Conservation (phyloP, 2,888 invertebrate species). For the Brachyopa scutellaris region DNA sequence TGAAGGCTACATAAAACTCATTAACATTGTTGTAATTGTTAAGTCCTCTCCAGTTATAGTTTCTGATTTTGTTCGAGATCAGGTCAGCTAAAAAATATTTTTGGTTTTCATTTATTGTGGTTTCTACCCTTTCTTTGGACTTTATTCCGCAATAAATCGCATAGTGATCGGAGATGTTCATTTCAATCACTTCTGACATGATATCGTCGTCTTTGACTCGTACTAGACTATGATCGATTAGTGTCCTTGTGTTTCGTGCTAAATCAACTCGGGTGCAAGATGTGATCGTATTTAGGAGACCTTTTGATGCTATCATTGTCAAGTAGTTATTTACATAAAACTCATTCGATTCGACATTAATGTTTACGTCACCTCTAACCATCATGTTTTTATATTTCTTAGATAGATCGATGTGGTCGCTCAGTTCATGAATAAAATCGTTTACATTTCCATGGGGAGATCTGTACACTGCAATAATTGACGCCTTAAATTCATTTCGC, state of each 20-base stretch:
- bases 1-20: too few relatives aligned
- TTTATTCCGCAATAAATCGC: background rate
- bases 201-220: background rate
- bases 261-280: too few relatives aligned
- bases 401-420: background rate
- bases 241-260: too few relatives aligned
- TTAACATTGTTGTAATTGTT: too few relatives aligned
- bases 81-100: too few relatives aligned
- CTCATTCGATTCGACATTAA: background rate
- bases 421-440: background rate
- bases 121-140: background rate
- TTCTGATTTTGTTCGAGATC: too few relatives aligned
- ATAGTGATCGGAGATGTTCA: background rate
- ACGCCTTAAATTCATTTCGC: background rate
- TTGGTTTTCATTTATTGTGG: too few relatives aligned
- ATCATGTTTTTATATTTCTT: background rate
- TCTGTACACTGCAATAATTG: background rate
- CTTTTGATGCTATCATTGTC: background rate
- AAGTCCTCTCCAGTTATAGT: too few relatives aligned
- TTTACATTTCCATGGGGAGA: background rate
- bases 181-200: background rate
- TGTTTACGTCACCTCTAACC: background rate
- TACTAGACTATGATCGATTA: too few relatives aligned
- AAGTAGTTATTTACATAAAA: background rate
- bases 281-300: background rate